A percentile compares a stretch with the other conserved stretches of the same genome.
phyloP scores from a whole-genome alignment of 2,888 invertebrate species.

The Pharmacophagus antenor region DNA sequence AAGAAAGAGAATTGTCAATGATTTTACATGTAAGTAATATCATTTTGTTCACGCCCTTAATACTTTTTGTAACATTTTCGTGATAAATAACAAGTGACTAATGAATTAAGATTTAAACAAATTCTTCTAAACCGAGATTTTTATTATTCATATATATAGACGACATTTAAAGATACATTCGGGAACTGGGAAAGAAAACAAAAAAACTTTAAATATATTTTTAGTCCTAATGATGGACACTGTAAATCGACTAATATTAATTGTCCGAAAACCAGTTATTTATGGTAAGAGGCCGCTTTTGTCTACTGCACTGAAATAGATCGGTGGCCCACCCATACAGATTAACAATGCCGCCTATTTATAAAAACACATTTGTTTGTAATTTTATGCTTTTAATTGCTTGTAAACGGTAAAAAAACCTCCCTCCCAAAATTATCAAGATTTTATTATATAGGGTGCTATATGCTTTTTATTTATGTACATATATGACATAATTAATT shows the following conservation, averaged over 20 bases:
- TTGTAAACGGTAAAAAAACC: constrained; percentile 9
- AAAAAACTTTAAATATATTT: constrained; percentile 41
- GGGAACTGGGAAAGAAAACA: constrained; percentile 1
- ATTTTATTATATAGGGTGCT: no score
- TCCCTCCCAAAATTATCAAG: no score
- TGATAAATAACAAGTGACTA: no score
- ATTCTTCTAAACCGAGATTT: no score
- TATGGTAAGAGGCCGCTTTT: constrained; percentile 64
- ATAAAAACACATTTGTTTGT: constrained; percentile 17
- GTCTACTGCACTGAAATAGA: constrained; percentile 64
- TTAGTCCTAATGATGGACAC: constrained; percentile 56
- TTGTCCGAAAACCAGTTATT: constrained; percentile 75
- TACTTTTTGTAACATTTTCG: no score
- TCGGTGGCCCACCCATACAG: constrained; percentile 68
- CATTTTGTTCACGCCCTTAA: no score
- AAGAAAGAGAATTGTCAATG: no score
- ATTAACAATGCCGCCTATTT: constrained; percentile 34
- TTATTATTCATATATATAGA: no score
- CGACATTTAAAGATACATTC: background rate
- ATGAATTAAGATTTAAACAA: no score
- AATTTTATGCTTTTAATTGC: constrained; percentile 22
- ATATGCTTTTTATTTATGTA: background rate
- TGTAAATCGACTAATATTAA: constrained; percentile 69
- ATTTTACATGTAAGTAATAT: no score
- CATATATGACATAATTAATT: background rate